These are phyloP conservation scores for Mycalesis mineus DNA, from an alignment of 2,888 invertebrate genomes.

Conservation along the genomic window DNA sequence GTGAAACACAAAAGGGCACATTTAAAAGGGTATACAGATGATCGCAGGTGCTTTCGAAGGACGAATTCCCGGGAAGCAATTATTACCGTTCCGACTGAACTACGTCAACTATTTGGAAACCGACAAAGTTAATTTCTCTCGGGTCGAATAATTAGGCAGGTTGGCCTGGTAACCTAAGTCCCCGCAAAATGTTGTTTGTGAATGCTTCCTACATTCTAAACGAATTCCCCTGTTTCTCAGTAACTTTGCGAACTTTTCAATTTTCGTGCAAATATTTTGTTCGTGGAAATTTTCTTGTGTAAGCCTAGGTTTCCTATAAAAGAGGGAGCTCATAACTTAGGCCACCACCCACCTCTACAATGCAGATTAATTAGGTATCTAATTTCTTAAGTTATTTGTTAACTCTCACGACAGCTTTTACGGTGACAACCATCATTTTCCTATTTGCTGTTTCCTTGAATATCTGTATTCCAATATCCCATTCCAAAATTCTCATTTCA, in stretches of 20 bases:
- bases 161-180: constrained; percentile 21
- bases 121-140: constrained; percentile 22
- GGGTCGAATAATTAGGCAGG: constrained; percentile 21
- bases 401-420: too few species aligned
- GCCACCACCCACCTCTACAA: too few species aligned
- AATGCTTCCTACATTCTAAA: not conserved
- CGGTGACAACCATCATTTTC: too few species aligned
- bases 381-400: too few species aligned
- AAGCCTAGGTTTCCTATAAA: too few species aligned
- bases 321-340: too few species aligned
- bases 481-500: too few species aligned
- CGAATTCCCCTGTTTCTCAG: not conserved
- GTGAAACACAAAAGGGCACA: not conserved
- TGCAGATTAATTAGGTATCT: too few species aligned
- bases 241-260: not conserved
- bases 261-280: not conserved
- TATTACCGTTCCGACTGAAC: constrained; percentile 10
- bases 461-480: too few species aligned
- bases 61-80: constrained; percentile 2
- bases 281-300: too few species aligned
- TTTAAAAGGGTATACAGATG: not conserved
- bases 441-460: too few species aligned
- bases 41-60: constrained; percentile 2
- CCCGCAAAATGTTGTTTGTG: constrained; percentile 12
- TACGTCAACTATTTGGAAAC: constrained; percentile 15